Conservation (phyloP, 2,888 invertebrate genomes). For the Nasonovia ribisnigri region DNA sequence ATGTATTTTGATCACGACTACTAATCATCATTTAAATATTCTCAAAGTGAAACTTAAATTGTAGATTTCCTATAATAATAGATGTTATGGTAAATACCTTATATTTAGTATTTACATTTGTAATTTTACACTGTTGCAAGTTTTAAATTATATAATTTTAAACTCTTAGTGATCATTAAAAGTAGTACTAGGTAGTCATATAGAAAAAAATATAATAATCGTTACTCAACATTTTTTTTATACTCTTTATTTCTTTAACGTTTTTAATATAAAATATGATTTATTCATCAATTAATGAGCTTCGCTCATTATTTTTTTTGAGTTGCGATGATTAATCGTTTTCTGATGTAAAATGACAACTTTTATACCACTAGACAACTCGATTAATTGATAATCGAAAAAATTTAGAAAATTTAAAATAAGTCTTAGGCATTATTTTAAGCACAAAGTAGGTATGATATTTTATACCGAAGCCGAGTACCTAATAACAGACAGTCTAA, state of each 20-base stretch:
- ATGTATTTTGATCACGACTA: not conserved
- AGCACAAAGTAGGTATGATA: not conserved
- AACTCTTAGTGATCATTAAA: not conserved
- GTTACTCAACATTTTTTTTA: not conserved
- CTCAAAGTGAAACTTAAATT: not conserved
- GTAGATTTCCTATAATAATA: not conserved
- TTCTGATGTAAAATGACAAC: not conserved
- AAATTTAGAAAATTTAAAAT: not conserved
- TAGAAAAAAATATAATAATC: not conserved
- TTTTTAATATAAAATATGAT: constrained; percentile 7
- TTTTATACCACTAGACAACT: not conserved
- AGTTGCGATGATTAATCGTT: not conserved
- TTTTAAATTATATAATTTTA: not conserved
- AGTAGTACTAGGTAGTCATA: not conserved
- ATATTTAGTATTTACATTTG: not conserved
- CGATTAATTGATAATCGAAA: not conserved
- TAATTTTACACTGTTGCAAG: not conserved
- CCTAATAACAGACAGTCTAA: not conserved
- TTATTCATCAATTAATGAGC: not conserved
- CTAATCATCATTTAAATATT: not conserved
- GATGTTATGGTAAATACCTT: not conserved
- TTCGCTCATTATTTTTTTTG: too few relatives aligned
- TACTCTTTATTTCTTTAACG: not conserved
- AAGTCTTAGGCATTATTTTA: not conserved
- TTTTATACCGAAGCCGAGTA: not conserved